Conservation (phyloP, 1,140 invertebrate genomes). For the Psilanteris sp. region DNA sequence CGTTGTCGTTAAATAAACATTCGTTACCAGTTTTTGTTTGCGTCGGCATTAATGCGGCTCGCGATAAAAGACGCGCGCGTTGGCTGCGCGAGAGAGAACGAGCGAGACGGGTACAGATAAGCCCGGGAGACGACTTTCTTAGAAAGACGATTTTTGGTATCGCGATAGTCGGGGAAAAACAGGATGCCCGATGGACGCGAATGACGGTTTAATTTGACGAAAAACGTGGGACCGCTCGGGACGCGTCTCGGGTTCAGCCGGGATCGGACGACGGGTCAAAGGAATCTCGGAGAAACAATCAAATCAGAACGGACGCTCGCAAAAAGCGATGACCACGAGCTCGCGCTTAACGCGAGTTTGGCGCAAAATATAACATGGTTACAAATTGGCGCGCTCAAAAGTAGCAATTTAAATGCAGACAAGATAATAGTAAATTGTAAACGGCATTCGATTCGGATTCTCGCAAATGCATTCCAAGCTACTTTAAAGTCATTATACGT, state of each 20-base stretch:
- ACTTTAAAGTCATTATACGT: conserved; percentile 56
- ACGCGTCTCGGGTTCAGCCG: background rate
- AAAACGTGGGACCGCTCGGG: too few species aligned
- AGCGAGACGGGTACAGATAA: too few species aligned
- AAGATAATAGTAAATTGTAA: conserved; percentile 57
- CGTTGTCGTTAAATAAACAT: conserved; percentile 19
- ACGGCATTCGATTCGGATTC: conserved; percentile 59
- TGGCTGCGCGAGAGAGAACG: too few species aligned
- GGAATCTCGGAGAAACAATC: conserved; percentile 6
- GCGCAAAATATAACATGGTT: conserved; percentile 44
- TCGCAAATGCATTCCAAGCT: conserved; percentile 54
- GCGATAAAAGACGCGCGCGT: too few species aligned
- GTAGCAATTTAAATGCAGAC: conserved; percentile 48
- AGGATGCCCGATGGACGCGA: too few species aligned
- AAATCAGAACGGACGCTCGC: background rate
- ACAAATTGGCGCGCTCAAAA: conserved; percentile 46
- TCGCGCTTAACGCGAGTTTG: conserved; percentile 12
- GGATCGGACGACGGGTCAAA: background rate
- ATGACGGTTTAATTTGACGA: too few species aligned
- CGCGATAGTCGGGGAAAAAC: too few species aligned
- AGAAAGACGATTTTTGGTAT: too few species aligned
- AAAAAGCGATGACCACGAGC: conserved; percentile 1
- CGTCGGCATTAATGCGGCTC: too few species aligned
- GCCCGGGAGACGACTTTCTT: too few species aligned
- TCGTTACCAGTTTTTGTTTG: conserved; percentile 19